Evolutionary conservation across 2,113 vertebrate genomes (phyloP).

Genomic region (Rhombomys opimus): DNA sequence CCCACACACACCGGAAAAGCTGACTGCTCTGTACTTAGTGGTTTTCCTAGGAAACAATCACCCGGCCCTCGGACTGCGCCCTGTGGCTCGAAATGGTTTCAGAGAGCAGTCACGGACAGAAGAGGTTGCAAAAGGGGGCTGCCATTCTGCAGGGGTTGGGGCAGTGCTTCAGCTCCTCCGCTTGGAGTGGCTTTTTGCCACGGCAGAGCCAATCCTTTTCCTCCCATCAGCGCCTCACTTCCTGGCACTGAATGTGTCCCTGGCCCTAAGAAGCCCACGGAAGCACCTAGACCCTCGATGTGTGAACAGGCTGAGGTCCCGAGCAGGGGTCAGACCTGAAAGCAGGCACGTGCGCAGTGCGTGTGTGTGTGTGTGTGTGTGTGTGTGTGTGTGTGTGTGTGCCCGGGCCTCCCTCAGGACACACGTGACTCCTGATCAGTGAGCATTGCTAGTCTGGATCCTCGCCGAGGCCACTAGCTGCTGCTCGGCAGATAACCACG

Average conservation of each 20-base stretch:
- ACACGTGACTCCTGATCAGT: not conserved
- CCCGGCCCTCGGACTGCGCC: too few species aligned
- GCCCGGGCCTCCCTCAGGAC: not conserved
- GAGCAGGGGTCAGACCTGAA: not conserved
- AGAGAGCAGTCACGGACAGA: not conserved
- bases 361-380: not conserved
- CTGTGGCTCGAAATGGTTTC: not conserved
- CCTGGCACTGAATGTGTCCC: not conserved
- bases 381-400: not conserved
- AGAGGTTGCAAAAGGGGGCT: not conserved
- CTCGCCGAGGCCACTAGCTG: constrained; percentile 9
- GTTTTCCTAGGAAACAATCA: not conserved
- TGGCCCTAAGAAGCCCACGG: not conserved
- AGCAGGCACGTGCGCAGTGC: not conserved
- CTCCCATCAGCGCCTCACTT: not conserved
- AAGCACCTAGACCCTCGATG: not conserved
- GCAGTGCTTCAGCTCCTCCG: too few species aligned
- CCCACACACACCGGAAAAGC: not conserved
- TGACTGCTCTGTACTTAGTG: not conserved
- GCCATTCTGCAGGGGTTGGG: not conserved
- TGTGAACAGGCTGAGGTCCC: not conserved
- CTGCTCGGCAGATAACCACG: not conserved
- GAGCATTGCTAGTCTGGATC: not conserved
- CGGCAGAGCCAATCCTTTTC: not conserved
- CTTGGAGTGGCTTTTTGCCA: not conserved